Percentiles rank a stretch among this genome's conserved stretches.
phyloP scores from a whole-genome alignment of 2,888 invertebrate species.

The Mayetiola destructor region DNA sequence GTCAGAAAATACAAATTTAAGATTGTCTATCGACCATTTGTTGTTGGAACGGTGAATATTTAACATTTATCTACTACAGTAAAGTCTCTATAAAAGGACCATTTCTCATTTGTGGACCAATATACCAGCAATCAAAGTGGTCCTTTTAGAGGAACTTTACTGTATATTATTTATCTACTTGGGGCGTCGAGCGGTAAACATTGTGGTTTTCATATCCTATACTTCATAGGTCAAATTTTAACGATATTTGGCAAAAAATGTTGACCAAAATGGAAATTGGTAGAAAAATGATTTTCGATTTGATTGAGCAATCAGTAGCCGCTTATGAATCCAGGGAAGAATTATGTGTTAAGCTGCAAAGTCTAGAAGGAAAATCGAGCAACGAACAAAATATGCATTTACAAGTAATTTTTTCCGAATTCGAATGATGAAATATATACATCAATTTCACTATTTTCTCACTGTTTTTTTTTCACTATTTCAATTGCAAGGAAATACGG shows the following conservation, averaged over 20 bases:
- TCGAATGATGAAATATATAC: neutral
- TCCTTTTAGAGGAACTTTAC: too few species aligned
- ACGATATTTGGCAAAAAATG: conserved; percentile 63
- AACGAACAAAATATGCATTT: conserved; percentile 52
- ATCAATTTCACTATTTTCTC: neutral
- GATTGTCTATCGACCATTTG: conserved; percentile 67
- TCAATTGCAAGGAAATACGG: conserved; percentile 56
- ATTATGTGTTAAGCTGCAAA: conserved; percentile 63
- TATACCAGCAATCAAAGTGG: too few species aligned
- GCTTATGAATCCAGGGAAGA: conserved; percentile 82
- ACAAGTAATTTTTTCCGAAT: conserved; percentile 37
- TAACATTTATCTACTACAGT: too few species aligned
- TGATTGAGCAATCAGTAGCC: conserved; percentile 75
- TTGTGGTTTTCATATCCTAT: neutral
- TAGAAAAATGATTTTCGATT: conserved; percentile 67
- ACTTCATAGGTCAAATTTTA: conserved; percentile 59
- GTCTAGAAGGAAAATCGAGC: conserved; percentile 62
- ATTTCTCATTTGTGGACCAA: too few species aligned
- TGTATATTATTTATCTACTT: too few species aligned
- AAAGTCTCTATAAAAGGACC: too few species aligned
- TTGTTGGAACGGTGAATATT: conserved; percentile 54
- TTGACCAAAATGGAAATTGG: conserved; percentile 60
- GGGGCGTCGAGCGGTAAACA: too few species aligned
- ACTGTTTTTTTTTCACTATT: neutral
- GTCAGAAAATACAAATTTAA: conserved; percentile 53